These are phyloP conservation scores for Drosophila bunnanda DNA, from an alignment of 2,888 invertebrate species.

Conservation along the genomic window DNA sequence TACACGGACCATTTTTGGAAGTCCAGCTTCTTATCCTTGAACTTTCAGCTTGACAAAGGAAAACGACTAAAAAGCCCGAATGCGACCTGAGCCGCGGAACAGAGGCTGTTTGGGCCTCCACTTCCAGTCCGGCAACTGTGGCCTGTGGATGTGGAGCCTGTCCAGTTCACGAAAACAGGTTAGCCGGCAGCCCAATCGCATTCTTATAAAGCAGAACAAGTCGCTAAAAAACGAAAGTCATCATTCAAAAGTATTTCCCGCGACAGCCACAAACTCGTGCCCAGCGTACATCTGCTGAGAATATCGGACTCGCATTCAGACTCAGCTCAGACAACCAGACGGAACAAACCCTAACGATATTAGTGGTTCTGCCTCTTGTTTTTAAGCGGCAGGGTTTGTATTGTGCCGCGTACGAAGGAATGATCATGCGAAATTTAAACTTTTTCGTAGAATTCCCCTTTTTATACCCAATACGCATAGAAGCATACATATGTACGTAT, in stretches of 20 bases:
- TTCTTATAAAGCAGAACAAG: constrained; percentile 45
- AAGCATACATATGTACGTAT: not conserved
- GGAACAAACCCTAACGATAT: constrained; percentile 50
- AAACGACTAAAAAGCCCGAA: constrained; percentile 54
- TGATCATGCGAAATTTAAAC: constrained; percentile 67
- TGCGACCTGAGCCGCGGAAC: constrained; percentile 48
- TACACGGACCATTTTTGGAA: constrained; percentile 49
- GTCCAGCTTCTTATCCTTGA: constrained; percentile 74
- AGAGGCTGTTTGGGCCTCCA: constrained; percentile 60
- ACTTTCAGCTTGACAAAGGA: constrained; percentile 71
- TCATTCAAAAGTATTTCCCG: constrained; percentile 51
- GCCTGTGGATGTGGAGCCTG: constrained; percentile 36
- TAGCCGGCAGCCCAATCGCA: constrained; percentile 52
- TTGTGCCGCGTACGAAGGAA: constrained; percentile 55
- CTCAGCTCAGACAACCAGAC: constrained; percentile 5
- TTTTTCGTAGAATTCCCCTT: constrained; percentile 68
- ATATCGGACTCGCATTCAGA: constrained; percentile 6
- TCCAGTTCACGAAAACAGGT: constrained; percentile 66
- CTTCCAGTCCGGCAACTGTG: constrained; percentile 36
- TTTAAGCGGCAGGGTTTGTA: constrained; percentile 36
- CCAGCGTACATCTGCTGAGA: constrained; percentile 42
- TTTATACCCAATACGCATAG: constrained; percentile 13
- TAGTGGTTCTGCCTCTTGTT: constrained; percentile 39
- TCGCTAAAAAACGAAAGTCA: constrained; percentile 57
- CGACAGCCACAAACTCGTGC: constrained; percentile 47